These are phyloP conservation scores for Yponomeuta evonymella DNA, from an alignment of 2,888 invertebrate species.

Conservation along the genomic window DNA sequence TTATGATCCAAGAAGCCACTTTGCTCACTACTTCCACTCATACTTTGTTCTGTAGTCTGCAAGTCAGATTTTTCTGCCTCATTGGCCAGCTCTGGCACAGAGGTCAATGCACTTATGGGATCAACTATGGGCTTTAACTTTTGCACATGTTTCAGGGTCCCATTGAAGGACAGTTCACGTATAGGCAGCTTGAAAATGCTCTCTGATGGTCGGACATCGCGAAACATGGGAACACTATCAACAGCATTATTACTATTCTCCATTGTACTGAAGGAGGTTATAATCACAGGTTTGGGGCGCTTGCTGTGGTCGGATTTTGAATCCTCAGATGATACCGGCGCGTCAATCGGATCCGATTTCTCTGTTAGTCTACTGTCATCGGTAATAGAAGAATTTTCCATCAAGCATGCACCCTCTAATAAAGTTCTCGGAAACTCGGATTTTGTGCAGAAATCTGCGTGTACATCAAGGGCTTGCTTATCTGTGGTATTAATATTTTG, in stretches of 20 bases:
- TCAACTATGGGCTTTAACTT: slow-evolving; percentile 66
- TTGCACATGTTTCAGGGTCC: slow-evolving; percentile 66
- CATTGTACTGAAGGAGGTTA: slow-evolving; percentile 63
- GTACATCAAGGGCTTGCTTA: slow-evolving; percentile 31
- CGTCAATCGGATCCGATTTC: slow-evolving; percentile 50
- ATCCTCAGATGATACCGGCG: slow-evolving; percentile 55
- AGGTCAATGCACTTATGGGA: slow-evolving; percentile 56
- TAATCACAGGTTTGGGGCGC: slow-evolving; percentile 47
- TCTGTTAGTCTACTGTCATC: slow-evolving; percentile 53
- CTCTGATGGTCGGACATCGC: slow-evolving; percentile 48
- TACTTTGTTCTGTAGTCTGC: not conserved
- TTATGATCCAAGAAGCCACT: not conserved
- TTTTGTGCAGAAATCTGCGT: slow-evolving; percentile 44
- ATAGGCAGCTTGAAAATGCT: slow-evolving; percentile 66
- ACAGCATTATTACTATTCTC: slow-evolving; percentile 73
- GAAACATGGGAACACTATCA: slow-evolving; percentile 62
- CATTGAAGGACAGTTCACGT: slow-evolving; percentile 66
- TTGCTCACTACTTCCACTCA: slow-evolving; percentile 1
- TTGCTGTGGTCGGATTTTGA: slow-evolving; percentile 48
- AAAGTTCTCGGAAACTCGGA: slow-evolving; percentile 43
- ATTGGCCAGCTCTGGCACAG: slow-evolving; percentile 17
- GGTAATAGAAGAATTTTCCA: slow-evolving; percentile 50
- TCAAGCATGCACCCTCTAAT: slow-evolving; percentile 41
- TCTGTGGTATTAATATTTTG: slow-evolving; percentile 34
- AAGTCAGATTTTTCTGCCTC: slow-evolving; percentile 14